Percentiles rank a stretch among this genome's conserved stretches.
Evolutionary conservation across 2,888 invertebrate species (phyloP).

Genomic region (Mimumesa dahlbomi): DNA sequence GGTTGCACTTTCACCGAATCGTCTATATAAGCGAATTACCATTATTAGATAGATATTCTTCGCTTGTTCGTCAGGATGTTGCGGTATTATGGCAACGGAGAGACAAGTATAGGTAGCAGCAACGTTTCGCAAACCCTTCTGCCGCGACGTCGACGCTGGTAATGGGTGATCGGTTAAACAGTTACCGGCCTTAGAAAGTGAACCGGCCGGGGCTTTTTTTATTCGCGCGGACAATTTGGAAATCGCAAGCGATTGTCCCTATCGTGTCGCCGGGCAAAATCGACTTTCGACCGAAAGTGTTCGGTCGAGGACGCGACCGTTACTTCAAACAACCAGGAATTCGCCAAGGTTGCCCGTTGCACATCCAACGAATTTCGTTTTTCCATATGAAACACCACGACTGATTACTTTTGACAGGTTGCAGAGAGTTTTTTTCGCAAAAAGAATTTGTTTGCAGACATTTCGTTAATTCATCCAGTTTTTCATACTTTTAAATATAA

Average conservation of each 20-base stretch:
- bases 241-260: constrained; percentile 35
- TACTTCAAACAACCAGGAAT: neutral
- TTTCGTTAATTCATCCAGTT: too few relatives aligned
- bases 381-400: neutral
- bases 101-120: constrained; percentile 38
- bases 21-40: too few relatives aligned
- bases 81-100: constrained; percentile 23
- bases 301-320: constrained; percentile 3
- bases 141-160: constrained; percentile 41
- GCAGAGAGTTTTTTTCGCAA: neutral
- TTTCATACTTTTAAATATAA: too few relatives aligned
- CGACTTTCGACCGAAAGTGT: constrained; percentile 8
- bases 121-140: constrained; percentile 59
- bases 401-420: neutral
- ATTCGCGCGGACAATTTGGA: constrained; percentile 48
- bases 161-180: constrained; percentile 62
- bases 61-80: constrained; percentile 23
- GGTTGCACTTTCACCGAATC: too few relatives aligned
- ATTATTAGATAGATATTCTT: constrained; percentile 22
- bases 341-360: neutral
- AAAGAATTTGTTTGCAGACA: neutral
- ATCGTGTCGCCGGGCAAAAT: neutral
- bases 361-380: neutral
- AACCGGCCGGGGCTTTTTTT: constrained; percentile 44
- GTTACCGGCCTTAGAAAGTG: constrained; percentile 58